A percentile compares a stretch with the other conserved stretches of the same genome.
These are phyloP conservation scores for Pseudopipra pipra DNA, from an alignment of 2,113 vertebrate species.

Conservation along the genomic window DNA sequence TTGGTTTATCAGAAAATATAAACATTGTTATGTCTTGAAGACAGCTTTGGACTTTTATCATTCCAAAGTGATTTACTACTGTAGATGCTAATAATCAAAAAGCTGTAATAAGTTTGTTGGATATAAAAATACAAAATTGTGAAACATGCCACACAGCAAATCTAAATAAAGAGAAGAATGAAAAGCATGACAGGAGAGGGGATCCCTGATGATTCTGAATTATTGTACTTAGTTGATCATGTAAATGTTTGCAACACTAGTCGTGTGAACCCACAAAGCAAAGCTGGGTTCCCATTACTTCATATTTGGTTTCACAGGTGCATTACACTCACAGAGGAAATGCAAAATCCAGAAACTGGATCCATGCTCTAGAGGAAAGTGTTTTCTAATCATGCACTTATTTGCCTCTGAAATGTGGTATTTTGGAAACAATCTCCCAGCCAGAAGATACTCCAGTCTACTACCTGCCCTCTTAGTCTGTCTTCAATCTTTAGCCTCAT, in stretches of 20 bases:
- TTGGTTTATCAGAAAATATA: not conserved
- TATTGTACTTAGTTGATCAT: not conserved
- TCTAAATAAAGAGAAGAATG: not conserved
- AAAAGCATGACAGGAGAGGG: not conserved
- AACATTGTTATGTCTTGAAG: not conserved
- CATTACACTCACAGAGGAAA: not conserved
- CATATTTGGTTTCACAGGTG: not conserved
- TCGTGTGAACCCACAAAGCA: rapidly evolving
- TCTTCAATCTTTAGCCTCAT: not conserved
- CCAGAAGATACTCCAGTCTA: not conserved
- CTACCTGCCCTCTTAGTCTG: not conserved
- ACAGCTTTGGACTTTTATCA: not conserved
- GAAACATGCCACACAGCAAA: not conserved
- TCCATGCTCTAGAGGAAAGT: not conserved
- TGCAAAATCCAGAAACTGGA: not conserved
- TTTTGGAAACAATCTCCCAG: not conserved
- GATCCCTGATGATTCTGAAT: not conserved
- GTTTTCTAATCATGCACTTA: not conserved
- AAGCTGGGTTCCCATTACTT: not conserved
- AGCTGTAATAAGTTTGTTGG: not conserved
- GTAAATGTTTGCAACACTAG: not conserved
- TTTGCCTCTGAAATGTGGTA: not conserved
- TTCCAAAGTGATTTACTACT: not conserved
- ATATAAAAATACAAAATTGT: not conserved
- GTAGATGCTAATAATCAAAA: not conserved